These are phyloP conservation scores for Leptopterna dolabrata DNA, from an alignment of 2,888 invertebrate genomes.

Conservation along the genomic window DNA sequence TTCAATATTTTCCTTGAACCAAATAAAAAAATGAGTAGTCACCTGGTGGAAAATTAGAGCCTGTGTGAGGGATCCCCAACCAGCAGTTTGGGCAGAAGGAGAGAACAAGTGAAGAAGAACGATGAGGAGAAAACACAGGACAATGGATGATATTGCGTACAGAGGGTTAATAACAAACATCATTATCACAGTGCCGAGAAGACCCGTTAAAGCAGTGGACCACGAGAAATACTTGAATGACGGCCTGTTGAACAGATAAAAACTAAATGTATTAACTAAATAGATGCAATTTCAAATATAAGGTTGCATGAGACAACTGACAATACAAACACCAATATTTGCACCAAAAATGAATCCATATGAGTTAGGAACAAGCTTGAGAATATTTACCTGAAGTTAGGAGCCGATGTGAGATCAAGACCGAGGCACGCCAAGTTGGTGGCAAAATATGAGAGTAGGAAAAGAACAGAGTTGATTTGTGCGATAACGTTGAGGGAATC, in stretches of 20 bases:
- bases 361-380: no score
- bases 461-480: constrained; percentile 94
- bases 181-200: constrained; percentile 87
- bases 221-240: constrained; percentile 96
- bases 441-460: constrained; percentile 95
- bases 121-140: constrained; percentile 85
- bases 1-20: no score
- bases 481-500: constrained; percentile 96
- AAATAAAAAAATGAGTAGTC: neutral
- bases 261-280: no score
- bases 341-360: no score
- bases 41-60: constrained; percentile 99
- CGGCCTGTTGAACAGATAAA: constrained; percentile 74
- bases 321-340: constrained; percentile 1
- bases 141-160: constrained; percentile 88
- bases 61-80: constrained; percentile 98
- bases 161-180: constrained; percentile 95
- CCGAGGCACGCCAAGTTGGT: constrained; percentile 96
- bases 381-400: constrained; percentile 85
- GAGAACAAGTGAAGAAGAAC: constrained; percentile 90
- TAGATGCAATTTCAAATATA: neutral
- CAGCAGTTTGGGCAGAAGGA: constrained; percentile 78
- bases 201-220: constrained; percentile 89
- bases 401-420: constrained; percentile 95
- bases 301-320: no score